Percentiles rank a stretch among this genome's conserved stretches.
Conservation (phyloP, 2,888 invertebrate genomes). For the Nemotelus pantherinus region DNA sequence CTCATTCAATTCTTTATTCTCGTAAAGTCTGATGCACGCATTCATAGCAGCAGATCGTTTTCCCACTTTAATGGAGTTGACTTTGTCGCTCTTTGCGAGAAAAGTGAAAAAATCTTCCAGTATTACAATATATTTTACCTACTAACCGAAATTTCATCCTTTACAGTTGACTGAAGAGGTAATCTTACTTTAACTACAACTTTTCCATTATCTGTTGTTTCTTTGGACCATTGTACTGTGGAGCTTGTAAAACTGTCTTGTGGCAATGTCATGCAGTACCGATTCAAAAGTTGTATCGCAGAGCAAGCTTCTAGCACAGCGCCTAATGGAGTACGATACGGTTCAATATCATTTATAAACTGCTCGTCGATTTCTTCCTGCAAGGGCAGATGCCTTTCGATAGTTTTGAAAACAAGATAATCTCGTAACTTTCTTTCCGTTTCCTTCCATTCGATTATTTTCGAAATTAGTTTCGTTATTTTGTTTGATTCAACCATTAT, state of each 20-base stretch:
- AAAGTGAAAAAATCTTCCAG: constrained; percentile 2
- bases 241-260: constrained; percentile 79
- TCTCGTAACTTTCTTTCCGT: constrained; percentile 69
- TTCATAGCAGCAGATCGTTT: constrained; percentile 86
- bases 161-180: constrained; percentile 82
- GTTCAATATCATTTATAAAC: constrained; percentile 64
- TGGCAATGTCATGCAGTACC: constrained; percentile 82
- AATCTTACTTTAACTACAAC: constrained; percentile 71
- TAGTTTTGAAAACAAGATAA: constrained; percentile 69
- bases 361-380: constrained; percentile 68
- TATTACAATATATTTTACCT: too few relatives aligned
- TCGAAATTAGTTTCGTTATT: constrained; percentile 54
- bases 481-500: constrained; percentile 66
- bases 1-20: constrained; percentile 76
- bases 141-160: constrained; percentile 74
- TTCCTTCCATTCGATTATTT: constrained; percentile 65
- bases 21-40: constrained; percentile 76
- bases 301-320: constrained; percentile 55
- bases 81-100: constrained; percentile 69
- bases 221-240: constrained; percentile 65
- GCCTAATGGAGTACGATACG: constrained; percentile 56
- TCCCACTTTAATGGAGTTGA: constrained; percentile 70
- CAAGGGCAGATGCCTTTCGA: constrained; percentile 68
- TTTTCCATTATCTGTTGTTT: neutral
- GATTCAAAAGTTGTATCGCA: constrained; percentile 69